Conservation (phyloP, 1,140 invertebrate genomes). For the Euborellia annulipes region DNA sequence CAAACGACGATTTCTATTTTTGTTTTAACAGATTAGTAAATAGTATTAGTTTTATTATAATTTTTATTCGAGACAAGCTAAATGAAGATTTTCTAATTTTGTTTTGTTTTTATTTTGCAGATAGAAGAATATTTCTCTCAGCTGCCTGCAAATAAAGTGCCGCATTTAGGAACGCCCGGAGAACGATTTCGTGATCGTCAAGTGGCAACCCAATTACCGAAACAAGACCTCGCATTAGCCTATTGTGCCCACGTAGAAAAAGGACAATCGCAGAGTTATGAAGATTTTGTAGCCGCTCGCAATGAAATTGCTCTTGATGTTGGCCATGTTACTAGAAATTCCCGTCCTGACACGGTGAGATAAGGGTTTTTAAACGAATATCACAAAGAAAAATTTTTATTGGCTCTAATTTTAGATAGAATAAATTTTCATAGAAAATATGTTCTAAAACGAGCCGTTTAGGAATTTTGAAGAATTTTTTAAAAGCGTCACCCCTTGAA, state of each 20-base stretch:
- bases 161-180: constrained; percentile 54
- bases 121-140: constrained; percentile 56
- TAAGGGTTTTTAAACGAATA: too few relatives aligned
- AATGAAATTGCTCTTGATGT: constrained; percentile 93
- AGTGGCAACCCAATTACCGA: constrained; percentile 77
- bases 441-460: too few relatives aligned
- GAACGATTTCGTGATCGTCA: constrained; percentile 66
- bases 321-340: constrained; percentile 41
- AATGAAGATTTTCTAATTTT: neutral
- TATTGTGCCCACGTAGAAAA: constrained; percentile 77
- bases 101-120: constrained; percentile 19
- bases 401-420: too few relatives aligned
- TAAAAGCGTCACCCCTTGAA: too few relatives aligned
- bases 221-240: constrained; percentile 79
- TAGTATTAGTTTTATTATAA: neutral
- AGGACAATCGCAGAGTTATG: constrained; percentile 55
- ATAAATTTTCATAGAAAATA: too few relatives aligned
- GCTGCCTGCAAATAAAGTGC: constrained; percentile 60
- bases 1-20: too few relatives aligned
- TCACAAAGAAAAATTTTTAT: too few relatives aligned
- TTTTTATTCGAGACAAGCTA: neutral
- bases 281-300: constrained; percentile 78
- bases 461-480: too few relatives aligned
- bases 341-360: too few relatives aligned
- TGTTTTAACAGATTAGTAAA: neutral